These are phyloP conservation scores for Corydoras sp. DNA, from an alignment of 2,113 vertebrate genomes.

Conservation along the genomic window DNA sequence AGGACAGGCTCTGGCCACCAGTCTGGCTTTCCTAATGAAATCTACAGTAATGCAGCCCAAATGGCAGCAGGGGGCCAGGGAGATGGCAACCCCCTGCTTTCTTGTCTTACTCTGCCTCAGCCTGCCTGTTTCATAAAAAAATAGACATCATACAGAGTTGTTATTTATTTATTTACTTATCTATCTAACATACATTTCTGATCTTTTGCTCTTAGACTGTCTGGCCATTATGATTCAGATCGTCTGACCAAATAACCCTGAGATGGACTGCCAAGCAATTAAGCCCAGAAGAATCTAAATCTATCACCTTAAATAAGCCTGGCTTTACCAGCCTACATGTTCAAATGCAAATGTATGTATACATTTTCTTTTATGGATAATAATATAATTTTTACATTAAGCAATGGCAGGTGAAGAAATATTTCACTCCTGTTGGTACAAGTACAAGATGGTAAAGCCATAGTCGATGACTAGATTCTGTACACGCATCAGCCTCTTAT, in stretches of 20 bases:
- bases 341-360: no score
- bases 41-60: slow-evolving; percentile 29
- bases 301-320: not conserved
- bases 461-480: not conserved
- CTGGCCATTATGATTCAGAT: not conserved
- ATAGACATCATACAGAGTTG: no score
- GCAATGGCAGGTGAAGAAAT: no score
- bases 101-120: not conserved
- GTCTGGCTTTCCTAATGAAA: slow-evolving; percentile 47
- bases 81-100: slow-evolving; percentile 16
- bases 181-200: slow-evolving; percentile 2
- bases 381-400: no score
- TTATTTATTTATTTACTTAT: no score
- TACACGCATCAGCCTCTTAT: not conserved
- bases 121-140: not conserved
- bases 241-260: slow-evolving; percentile 13
- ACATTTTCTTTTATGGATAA: no score
- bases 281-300: slow-evolving; percentile 1
- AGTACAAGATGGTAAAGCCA: no score
- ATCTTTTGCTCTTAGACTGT: slow-evolving; percentile 7
- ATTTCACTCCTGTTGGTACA: no score
- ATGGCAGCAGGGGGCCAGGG: slow-evolving; percentile 17
- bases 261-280: slow-evolving; percentile 12
- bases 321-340: not conserved
- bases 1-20: slow-evolving; percentile 41